phyloP scores from a whole-genome alignment of 2,888 invertebrate species.

The Pristionchus fissidentatus region DNA sequence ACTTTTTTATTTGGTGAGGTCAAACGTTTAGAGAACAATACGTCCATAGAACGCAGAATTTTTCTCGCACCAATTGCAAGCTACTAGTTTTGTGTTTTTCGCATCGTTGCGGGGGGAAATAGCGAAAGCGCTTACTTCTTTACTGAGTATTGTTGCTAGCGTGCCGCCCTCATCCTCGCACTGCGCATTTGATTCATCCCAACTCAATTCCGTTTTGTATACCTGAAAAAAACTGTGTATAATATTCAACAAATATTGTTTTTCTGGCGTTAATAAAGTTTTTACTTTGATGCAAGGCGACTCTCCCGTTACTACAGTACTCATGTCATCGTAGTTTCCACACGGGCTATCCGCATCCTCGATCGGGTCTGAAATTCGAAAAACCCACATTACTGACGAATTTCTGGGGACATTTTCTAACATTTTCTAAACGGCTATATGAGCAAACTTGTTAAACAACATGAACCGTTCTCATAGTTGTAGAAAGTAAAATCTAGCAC shows the following conservation, averaged over 20 bases:
- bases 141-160: neutral
- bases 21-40: no score
- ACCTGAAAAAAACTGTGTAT: neutral
- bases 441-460: no score
- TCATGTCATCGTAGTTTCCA: neutral
- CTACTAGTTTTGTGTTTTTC: no score
- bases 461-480: neutral
- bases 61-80: neutral
- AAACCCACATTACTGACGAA: no score
- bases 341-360: neutral
- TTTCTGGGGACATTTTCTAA: no score
- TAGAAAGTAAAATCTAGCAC: neutral
- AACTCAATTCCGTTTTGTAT: neutral
- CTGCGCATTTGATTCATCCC: neutral
- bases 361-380: neutral
- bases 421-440: no score
- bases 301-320: neutral
- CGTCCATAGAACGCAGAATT: no score
- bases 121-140: no score
- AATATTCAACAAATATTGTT: neutral
- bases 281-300: neutral
- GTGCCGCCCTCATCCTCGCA: neutral
- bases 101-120: no score
- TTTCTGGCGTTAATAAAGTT: neutral
- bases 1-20: no score